phyloP scores from a whole-genome alignment of 92 coral and sea anemone genomes.

The Nematostella vectensis region DNA sequence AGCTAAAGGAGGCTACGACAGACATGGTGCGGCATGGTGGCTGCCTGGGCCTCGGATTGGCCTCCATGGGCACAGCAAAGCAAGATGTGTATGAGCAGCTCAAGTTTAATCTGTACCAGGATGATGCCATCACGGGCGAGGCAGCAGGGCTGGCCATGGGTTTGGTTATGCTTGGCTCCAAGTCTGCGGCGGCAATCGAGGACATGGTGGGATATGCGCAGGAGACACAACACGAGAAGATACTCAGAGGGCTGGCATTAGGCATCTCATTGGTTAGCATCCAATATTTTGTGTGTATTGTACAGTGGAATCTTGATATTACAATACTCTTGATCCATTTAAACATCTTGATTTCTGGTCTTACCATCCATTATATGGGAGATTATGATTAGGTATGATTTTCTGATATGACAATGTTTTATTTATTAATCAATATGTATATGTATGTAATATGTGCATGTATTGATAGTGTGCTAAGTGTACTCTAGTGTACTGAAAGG shows the following conservation, averaged over 20 bases:
- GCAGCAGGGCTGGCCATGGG: conserved; percentile 98
- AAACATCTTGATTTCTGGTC: too few relatives aligned
- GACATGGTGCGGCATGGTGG: conserved; percentile 99
- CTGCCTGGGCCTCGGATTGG: conserved; percentile 94
- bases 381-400: too few relatives aligned
- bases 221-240: conserved; percentile 96
- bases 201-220: conserved; percentile 99
- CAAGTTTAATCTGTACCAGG: conserved; percentile 76
- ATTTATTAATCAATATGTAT: too few relatives aligned
- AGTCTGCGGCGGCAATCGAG: conserved; percentile 84
- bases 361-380: too few relatives aligned
- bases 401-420: too few relatives aligned
- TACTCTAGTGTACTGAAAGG: too few relatives aligned
- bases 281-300: too few relatives aligned
- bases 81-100: conserved; percentile 89
- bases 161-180: conserved; percentile 91
- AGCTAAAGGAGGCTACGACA: conserved; percentile 83
- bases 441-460: too few relatives aligned
- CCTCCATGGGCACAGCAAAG: conserved; percentile 96
- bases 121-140: conserved; percentile 98
- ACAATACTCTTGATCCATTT: too few relatives aligned
- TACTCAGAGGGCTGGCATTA: conserved; percentile 82
- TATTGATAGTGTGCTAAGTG: too few relatives aligned
- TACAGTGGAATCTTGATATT: not conserved
- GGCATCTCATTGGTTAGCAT: conserved; percentile 86